These are phyloP conservation scores for Heliconius himera DNA, from an alignment of 1,140 invertebrate genomes.

Conservation along the genomic window DNA sequence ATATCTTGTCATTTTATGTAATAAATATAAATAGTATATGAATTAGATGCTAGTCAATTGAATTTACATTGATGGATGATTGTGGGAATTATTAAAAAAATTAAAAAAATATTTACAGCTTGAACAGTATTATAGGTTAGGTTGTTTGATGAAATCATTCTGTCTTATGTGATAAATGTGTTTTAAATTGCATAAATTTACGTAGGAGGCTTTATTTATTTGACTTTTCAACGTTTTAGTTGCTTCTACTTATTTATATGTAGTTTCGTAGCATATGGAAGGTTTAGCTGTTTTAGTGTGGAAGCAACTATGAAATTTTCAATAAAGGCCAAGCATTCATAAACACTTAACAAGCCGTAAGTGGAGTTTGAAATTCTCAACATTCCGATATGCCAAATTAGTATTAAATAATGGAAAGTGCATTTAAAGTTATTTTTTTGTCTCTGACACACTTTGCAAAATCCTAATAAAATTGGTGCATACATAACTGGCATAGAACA, in stretches of 20 bases:
- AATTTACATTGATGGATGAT: constrained; percentile 65
- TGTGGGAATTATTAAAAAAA: constrained; percentile 61
- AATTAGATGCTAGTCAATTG: constrained; percentile 78
- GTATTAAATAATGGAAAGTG: constrained; percentile 55
- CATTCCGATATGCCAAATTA: constrained; percentile 78
- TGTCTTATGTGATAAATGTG: constrained; percentile 65
- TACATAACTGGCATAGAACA: constrained; percentile 25
- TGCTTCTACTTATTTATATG: constrained; percentile 26
- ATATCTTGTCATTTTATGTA: constrained; percentile 40
- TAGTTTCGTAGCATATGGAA: constrained; percentile 13
- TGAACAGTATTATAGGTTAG: constrained; percentile 80
- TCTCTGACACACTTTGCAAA: constrained; percentile 25
- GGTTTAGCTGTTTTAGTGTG: neutral
- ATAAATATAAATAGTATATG: constrained; percentile 44
- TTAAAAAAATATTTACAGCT: constrained; percentile 61
- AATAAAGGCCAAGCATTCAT: neutral
- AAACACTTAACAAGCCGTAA: constrained; percentile 46
- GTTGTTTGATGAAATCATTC: constrained; percentile 67
- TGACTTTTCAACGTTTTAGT: constrained; percentile 16
- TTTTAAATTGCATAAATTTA: constrained; percentile 57
- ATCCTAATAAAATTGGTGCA: constrained; percentile 21
- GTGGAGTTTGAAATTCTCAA: constrained; percentile 56
- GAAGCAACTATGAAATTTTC: neutral
- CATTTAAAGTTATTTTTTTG: constrained; percentile 66
- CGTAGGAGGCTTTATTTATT: constrained; percentile 35